phyloP scores from a whole-genome alignment of 2,888 invertebrate genomes.

The Cephus sareptanus region DNA sequence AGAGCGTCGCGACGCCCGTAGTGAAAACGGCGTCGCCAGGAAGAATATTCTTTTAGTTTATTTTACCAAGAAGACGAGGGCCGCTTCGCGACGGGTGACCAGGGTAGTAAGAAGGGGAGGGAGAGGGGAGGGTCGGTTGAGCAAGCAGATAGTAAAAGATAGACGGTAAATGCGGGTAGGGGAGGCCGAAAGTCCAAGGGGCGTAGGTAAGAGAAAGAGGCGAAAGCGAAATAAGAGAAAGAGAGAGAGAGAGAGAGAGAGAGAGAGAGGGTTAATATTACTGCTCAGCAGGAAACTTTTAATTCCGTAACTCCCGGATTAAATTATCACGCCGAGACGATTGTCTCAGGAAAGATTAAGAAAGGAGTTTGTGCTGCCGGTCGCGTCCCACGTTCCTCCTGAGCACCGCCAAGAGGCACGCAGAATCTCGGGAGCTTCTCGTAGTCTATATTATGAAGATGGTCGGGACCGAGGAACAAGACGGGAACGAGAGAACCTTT shows the following conservation, averaged over 20 bases:
- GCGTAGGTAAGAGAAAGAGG: background rate
- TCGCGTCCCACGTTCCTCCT: slow-evolving; percentile 20
- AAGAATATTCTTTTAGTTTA: background rate
- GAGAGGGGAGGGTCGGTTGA: slow-evolving; percentile 8
- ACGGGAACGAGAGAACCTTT: slow-evolving; percentile 26
- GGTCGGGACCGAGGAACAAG: background rate
- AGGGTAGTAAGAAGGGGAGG: background rate
- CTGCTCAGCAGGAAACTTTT: slow-evolving; percentile 61
- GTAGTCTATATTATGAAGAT: background rate
- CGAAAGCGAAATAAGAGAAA: slow-evolving; percentile 22
- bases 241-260: slow-evolving; percentile 9
- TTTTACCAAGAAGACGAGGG: background rate
- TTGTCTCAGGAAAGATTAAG: slow-evolving; percentile 62
- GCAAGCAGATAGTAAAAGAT: background rate
- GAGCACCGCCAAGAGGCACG: background rate
- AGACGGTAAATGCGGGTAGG: background rate
- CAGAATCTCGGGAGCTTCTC: background rate
- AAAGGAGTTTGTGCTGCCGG: slow-evolving; percentile 37
- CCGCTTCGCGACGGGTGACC: slow-evolving; percentile 20
- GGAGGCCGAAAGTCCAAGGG: too few relatives aligned
- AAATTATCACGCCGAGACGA: slow-evolving; percentile 62
- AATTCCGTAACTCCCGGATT: slow-evolving; percentile 63
- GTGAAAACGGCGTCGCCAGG: background rate
- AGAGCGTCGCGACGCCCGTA: background rate
- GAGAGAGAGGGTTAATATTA: slow-evolving; percentile 25